Evolutionary conservation across 2,888 invertebrate genomes (phyloP), one percentile per base, ranked within the genome.

Genomic region (Xanthia icteritia): DNA sequence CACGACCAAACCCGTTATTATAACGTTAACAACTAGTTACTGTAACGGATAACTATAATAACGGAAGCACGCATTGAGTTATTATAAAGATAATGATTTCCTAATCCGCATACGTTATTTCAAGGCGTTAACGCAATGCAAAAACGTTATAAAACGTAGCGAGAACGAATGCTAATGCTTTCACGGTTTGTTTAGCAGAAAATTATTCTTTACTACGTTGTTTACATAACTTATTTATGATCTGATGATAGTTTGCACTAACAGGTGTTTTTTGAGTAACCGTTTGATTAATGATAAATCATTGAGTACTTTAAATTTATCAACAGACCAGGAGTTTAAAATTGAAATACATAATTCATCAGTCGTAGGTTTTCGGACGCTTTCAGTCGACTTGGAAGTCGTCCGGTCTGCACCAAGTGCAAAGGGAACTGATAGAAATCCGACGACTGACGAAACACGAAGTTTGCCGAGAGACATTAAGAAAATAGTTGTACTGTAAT

Each of bases 21-120:
- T 48, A 72, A 39, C 64, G 63, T 72, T 63, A 82, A 36, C 76
- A 65, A 73, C 67, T 51, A 45, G 83, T 69, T 76, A 76, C 42
- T 78, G 66, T 68, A 84, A 77, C 87, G 70, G 74, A 84, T 81
- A 84, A 83, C 69, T 56, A 61, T 65, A 77, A 75, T 56, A 89
- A 72, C 84, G 84, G 86, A 86, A 83, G 66, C 42, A 31, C 20
- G 51, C 39, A 80, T 74, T 77, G 58, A 72, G 84, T 87, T 77
- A 77, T 85, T 64, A 70, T 27, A 87, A 82, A 85, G 76, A 73
- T 74, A 79, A 75, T 63, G 67, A 75, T 80, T 86, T 79, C 76
- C 73, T 80, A 88, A 87, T 67, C 58, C 54, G 77, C 66, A 76
- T 79, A 75, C 76, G 66, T 77, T 82, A 73, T 78, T 78, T 68